Evolutionary conservation across 2,888 invertebrate species (phyloP), one percentile per base, ranked within the genome.

Genomic region (Hedychridium roseum): DNA sequence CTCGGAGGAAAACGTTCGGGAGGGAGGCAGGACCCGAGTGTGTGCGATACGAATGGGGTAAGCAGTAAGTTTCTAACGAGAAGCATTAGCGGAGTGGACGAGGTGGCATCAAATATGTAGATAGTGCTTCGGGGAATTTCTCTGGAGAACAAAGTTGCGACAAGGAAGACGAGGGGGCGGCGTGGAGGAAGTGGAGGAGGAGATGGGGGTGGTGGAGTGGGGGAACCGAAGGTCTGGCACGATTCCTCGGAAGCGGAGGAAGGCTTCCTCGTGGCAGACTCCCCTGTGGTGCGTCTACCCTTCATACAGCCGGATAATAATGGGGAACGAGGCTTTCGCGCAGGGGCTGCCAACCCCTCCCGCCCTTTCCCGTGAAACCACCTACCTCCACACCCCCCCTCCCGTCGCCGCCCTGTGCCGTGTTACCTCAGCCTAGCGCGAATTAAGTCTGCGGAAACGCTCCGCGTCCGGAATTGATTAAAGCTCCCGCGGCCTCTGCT

Each of bases 41-140:
- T n/a, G n/a, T n/a, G n/a, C n/a, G n/a, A n/a, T n/a, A n/a, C n/a
- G 30, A 39, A 41, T 26, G 45, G 42, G 54, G 62, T 58, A 57
- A 57, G 61, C 62, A 62, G 63, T 60, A 68, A 70, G 66, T 70
- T 70, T 67, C 56, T 64, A 69, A 68, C 68, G 66, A 68, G 70
- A 64, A 59, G 60, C 69, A 70, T 70, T 66, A 70, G 68, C 57
- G 57, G 60, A 70, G 66, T 68, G 69, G 71, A 70, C 69, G 70
- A 68, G 70, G 67, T 58, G 67, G 65, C 69, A 71, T 71, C 69
- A 71, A 71, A 71, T 71, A 71, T 71, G 71, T 71, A 71, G 71
- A 71, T 69, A 64, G 67, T 57, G 68, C 69, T 70, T 66, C 61
- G 58, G 70, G 71, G 71, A 69, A 70, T 70, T 71, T 70, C 66